phyloP scores from a whole-genome alignment of 2,797 vertebrate genomes.

The Sandelia bainsii region DNA sequence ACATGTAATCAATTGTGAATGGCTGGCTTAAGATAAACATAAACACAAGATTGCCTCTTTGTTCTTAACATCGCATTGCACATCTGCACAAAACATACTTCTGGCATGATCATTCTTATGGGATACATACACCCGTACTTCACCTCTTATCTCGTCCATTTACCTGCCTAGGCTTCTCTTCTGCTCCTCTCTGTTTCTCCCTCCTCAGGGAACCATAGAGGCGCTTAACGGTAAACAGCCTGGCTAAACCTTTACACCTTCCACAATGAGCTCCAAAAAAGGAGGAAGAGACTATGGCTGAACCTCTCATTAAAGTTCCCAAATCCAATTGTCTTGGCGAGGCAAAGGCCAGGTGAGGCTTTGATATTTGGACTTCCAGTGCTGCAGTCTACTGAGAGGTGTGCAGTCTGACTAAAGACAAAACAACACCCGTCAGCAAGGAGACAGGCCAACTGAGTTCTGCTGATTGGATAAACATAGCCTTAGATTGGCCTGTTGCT shows the following conservation, averaged over 20 bases:
- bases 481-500: slow-evolving; percentile 56
- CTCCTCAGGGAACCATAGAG: slow-evolving; percentile 49
- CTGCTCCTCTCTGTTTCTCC: slow-evolving; percentile 13
- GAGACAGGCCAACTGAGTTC: slow-evolving; percentile 52
- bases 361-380: slow-evolving; percentile 67
- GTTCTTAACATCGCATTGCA: slow-evolving; percentile 41
- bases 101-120: slow-evolving; percentile 20
- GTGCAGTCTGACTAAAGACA: slow-evolving; percentile 62
- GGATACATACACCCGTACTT: slow-evolving; percentile 11
- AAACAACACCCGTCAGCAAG: slow-evolving; percentile 67
- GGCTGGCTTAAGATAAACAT: slow-evolving; percentile 64
- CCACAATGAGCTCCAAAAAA: slow-evolving; percentile 51
- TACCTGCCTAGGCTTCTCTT: slow-evolving; percentile 14
- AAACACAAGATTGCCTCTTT: slow-evolving; percentile 52
- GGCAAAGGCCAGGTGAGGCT: slow-evolving; percentile 72
- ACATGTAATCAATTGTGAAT: slow-evolving; percentile 79
- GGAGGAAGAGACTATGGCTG: slow-evolving; percentile 40
- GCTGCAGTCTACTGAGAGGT: slow-evolving; percentile 53
- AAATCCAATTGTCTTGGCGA: slow-evolving; percentile 73
- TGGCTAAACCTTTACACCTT: slow-evolving; percentile 59
- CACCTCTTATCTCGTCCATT: slow-evolving; percentile 33
- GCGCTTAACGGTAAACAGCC: slow-evolving; percentile 59
- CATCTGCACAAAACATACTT: slow-evolving; percentile 36
- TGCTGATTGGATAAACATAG: slow-evolving; percentile 74
- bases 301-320: slow-evolving; percentile 73